These are phyloP conservation scores for Glaucomys volans DNA, from an alignment of 2,113 vertebrate genomes.

Conservation along the genomic window DNA sequence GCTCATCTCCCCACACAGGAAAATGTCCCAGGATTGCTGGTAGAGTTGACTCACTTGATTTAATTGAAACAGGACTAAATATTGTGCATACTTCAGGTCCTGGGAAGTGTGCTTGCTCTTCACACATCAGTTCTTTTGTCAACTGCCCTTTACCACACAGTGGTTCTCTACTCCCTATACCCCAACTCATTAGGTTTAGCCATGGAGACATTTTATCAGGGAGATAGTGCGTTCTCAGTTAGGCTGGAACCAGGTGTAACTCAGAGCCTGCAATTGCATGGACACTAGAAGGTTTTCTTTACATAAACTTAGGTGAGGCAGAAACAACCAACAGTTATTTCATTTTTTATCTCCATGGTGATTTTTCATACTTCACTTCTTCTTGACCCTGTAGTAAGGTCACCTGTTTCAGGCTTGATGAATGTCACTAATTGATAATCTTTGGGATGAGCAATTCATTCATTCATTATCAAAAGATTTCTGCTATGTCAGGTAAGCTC, in stretches of 20 bases:
- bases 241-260: not conserved
- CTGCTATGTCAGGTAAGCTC: not conserved
- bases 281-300: not conserved
- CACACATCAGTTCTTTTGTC: not conserved
- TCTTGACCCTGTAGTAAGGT: not conserved
- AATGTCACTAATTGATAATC: not conserved
- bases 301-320: not conserved
- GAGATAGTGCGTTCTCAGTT: not conserved
- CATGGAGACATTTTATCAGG: not conserved
- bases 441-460: not conserved
- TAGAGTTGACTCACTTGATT: not conserved
- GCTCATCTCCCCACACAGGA: not conserved
- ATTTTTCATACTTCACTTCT: not conserved
- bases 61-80: not conserved
- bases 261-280: not conserved
- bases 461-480: not conserved
- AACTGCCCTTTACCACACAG: not conserved
- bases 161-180: not conserved
- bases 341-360: not conserved
- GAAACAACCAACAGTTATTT: not conserved
- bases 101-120: not conserved
- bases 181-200: not conserved
- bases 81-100: not conserved
- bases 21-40: rapidly evolving
- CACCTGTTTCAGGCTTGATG: not conserved